Evolutionary conservation across 2,797 vertebrate species (phyloP), one percentile per base, ranked within the genome.

Genomic region (Helostoma temminkii): DNA sequence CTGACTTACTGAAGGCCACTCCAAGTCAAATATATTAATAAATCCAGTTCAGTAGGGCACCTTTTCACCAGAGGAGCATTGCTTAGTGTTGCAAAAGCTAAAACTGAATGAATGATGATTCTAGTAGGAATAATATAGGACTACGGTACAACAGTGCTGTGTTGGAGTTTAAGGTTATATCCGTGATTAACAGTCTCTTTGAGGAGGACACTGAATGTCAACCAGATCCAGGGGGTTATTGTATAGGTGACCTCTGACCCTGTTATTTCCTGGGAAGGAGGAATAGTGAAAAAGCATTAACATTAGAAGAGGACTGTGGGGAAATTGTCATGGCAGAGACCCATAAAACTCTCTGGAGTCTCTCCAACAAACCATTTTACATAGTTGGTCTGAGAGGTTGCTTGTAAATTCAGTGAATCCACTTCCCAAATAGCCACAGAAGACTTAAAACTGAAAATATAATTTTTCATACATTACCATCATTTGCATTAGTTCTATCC

Each of bases 141-240:
- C 7, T 6, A 21, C n/a, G n/a, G n/a, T n/a, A n/a, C 22, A 50
- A 24, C 21, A 6, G 18, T 15, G 4, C 32, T 3, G 47, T 19
- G 22, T 52, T 43, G 16, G 26, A 56, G 68, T 55, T 80, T 58
- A 84, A 75, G 55, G 68, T 66, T 48, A 32, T 25, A 54, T 36
- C 24, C 2, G 8, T 30, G 36, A 36, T 57, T 55, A 53, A 56
- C 18, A 39, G 30, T 26, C 45, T 54, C 56, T 49, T 18, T 36
- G 25, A 59, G 28, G 21, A 21, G 47, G 26, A 48, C 15, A 24
- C 22, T 37, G 43, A 30, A 24, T 53, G 41, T 34, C 49, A 26
- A 6, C 28, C 32, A 57, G 34, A 45, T 48, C 46, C 24, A 66
- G 47, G 41, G 39, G 48, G 47, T 39, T 65, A 45, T 74, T 76